Conservation (phyloP, 2,888 invertebrate genomes). For the Hydrotaea diabolus region DNA sequence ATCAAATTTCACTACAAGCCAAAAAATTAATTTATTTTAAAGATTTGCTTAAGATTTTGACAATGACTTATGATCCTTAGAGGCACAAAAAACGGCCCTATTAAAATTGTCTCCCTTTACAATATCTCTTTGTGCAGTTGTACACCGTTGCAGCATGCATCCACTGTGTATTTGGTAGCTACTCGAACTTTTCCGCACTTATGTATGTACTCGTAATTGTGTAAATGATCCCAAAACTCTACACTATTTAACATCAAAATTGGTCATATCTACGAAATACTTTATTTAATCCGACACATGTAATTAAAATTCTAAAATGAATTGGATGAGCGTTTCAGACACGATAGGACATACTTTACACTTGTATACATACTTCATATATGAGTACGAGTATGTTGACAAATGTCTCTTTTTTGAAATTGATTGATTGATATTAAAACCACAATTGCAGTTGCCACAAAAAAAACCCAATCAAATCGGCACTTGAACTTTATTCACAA, state of each 20-base stretch:
- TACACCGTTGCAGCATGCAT: constrained; percentile 27
- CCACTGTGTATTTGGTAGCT: neutral
- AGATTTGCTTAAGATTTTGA: no score
- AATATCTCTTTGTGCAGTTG: neutral
- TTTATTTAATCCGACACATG: constrained; percentile 66
- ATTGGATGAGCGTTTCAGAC: neutral
- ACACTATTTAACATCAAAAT: constrained; percentile 59
- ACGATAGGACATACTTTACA: neutral
- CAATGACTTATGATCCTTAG: no score
- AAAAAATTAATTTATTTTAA: no score
- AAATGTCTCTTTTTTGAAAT: neutral
- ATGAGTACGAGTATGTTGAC: no score
- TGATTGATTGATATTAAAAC: neutral
- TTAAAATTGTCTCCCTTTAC: neutral
- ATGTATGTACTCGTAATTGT: constrained; percentile 43
- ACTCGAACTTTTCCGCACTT: neutral
- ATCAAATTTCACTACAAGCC: no score
- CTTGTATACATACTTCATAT: no score
- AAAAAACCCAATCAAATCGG: neutral
- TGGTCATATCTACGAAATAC: constrained; percentile 64
- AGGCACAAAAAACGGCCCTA: no score
- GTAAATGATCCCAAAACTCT: constrained; percentile 20
- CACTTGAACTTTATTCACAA: no score
- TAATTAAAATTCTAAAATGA: constrained; percentile 60
- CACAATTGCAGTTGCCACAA: neutral